phyloP scores from a whole-genome alignment of 2,113 vertebrate genomes.

The Pycnonotus jocosus region DNA sequence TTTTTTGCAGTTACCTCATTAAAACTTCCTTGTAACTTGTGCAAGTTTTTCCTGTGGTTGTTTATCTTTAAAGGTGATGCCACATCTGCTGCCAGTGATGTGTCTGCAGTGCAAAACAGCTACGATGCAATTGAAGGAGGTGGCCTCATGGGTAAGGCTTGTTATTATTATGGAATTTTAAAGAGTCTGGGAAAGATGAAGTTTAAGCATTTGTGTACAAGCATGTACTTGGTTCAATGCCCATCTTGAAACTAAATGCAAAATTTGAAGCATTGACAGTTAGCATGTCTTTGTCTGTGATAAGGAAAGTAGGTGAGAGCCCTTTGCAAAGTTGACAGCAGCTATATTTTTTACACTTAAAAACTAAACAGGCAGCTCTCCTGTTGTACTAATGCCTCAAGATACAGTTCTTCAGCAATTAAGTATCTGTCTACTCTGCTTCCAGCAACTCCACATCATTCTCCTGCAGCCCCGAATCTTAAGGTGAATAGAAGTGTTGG shows the following conservation, averaged over 20 bases:
- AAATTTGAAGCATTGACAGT: neutral
- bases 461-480: slow-evolving; percentile 67
- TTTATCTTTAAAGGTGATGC: slow-evolving; percentile 50
- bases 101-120: slow-evolving; percentile 73
- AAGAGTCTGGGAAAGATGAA: neutral
- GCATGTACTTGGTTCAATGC: neutral
- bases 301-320: neutral
- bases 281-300: neutral
- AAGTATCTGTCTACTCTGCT: slow-evolving; percentile 35
- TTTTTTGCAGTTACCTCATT: neutral
- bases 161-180: neutral
- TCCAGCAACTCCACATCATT: slow-evolving; percentile 70
- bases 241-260: neutral
- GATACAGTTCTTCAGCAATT: neutral
- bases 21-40: neutral
- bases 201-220: neutral
- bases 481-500: slow-evolving; percentile 77
- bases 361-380: neutral
- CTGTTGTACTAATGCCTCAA: neutral
- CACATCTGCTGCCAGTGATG: slow-evolving; percentile 68
- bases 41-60: neutral
- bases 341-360: neutral
- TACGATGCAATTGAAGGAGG: slow-evolving; percentile 87
- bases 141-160: slow-evolving; percentile 80
- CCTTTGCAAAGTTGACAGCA: neutral